phyloP scores from a whole-genome alignment of 2,113 vertebrate genomes.

The Dolichotis patagonum region DNA sequence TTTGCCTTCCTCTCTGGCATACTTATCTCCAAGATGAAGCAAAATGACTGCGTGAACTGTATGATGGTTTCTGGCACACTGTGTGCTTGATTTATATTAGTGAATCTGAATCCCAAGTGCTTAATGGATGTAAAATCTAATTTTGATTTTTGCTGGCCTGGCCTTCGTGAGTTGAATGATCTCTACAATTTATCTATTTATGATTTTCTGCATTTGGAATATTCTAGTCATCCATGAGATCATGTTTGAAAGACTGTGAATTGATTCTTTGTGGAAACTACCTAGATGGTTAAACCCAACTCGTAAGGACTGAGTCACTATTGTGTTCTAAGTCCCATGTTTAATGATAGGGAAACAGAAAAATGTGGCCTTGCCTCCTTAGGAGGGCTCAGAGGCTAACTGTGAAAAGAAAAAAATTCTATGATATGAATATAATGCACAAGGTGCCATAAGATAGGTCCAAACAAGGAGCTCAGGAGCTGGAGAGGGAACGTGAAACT shows the following conservation, averaged over 20 bases:
- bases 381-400: not conserved
- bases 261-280: not conserved
- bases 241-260: not conserved
- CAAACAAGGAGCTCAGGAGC: not conserved
- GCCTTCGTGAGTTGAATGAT: not conserved
- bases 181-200: not conserved
- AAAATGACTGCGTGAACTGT: not conserved
- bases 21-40: not conserved
- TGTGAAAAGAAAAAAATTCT: not conserved
- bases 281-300: not conserved
- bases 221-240: not conserved
- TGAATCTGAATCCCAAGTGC: constrained; percentile 23
- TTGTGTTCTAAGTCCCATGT: accelerated
- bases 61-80: not conserved
- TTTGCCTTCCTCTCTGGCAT: not conserved
- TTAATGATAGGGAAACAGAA: not conserved
- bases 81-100: not conserved
- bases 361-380: not conserved
- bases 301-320: not conserved
- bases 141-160: constrained; percentile 46
- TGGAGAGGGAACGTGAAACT: not conserved
- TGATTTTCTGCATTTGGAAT: not conserved
- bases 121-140: constrained; percentile 11
- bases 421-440: too few relatives aligned
- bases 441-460: not conserved